phyloP scores from a whole-genome alignment of 2,113 vertebrate genomes.

The Pluvialis apricaria region DNA sequence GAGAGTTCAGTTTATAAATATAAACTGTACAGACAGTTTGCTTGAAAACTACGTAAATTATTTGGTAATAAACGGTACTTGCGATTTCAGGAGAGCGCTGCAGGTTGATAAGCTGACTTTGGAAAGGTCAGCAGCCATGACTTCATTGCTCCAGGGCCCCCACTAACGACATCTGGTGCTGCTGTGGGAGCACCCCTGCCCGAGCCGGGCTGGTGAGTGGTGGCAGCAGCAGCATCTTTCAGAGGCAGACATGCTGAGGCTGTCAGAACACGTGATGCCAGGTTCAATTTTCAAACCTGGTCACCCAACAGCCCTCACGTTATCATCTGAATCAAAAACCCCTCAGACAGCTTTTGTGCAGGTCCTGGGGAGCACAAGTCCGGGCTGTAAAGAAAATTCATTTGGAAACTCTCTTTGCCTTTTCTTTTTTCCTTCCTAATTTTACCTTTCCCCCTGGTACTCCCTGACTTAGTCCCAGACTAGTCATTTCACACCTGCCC shows the following conservation, averaged over 20 bases:
- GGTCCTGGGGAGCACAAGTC: background rate
- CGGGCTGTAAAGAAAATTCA: accelerated
- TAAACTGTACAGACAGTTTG: background rate
- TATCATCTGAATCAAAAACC: background rate
- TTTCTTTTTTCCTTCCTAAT: background rate
- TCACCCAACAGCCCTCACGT: background rate
- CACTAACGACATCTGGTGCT: background rate
- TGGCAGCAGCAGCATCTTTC: background rate
- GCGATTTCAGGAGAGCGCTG: background rate
- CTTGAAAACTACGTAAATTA: background rate
- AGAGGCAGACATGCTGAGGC: accelerated
- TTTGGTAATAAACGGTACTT: background rate
- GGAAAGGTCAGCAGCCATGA: background rate
- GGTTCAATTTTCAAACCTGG: background rate
- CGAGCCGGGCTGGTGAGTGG: accelerated
- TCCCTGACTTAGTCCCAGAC: background rate
- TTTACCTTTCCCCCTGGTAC: background rate
- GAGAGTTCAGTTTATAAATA: background rate
- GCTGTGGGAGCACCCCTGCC: background rate
- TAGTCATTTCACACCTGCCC: background rate
- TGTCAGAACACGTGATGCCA: background rate
- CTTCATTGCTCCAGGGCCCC: background rate
- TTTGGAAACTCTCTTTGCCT: background rate
- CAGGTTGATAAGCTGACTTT: background rate
- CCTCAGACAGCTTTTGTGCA: background rate